phyloP scores from a whole-genome alignment of 2,888 invertebrate species.

The Aphodius granarius region DNA sequence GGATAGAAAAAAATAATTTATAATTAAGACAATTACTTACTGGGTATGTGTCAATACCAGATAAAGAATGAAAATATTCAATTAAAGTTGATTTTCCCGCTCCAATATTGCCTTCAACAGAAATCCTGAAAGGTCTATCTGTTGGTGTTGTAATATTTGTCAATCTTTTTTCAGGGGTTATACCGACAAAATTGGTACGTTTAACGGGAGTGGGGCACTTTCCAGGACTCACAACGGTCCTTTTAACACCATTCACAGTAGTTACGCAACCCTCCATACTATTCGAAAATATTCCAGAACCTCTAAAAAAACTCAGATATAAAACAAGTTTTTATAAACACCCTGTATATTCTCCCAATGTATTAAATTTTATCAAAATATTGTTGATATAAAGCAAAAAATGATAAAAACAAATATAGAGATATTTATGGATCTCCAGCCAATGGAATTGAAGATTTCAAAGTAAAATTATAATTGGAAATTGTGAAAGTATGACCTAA shows the following conservation, averaged over 20 bases:
- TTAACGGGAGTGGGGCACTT: constrained; percentile 36
- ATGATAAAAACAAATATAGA: not conserved
- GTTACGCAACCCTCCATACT: constrained; percentile 46
- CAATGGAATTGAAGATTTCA: not conserved
- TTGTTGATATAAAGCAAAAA: not conserved
- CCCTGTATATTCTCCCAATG: no score
- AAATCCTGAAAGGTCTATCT: constrained; percentile 51
- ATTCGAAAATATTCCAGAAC: not conserved
- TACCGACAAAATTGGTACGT: constrained; percentile 42
- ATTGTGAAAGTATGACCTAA: constrained; percentile 19
- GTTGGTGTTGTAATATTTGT: constrained; percentile 46
- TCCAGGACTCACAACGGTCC: constrained; percentile 37
- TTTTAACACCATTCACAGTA: constrained; percentile 37
- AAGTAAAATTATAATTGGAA: constrained; percentile 12
- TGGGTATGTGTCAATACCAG: constrained; percentile 50
- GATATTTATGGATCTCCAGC: not conserved
- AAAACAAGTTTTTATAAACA: not conserved
- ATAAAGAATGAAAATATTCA: constrained; percentile 48
- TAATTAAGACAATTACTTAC: constrained; percentile 39
- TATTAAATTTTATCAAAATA: not conserved
- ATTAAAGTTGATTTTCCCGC: constrained; percentile 54
- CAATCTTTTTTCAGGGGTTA: constrained; percentile 45
- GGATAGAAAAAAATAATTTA: not conserved
- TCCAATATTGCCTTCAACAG: constrained; percentile 55
- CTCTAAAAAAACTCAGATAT: not conserved